Evolutionary conservation across 37 sponge, comb jelly and placozoan species (phyloP).

Genomic region (Dysidea cf. avara): DNA sequence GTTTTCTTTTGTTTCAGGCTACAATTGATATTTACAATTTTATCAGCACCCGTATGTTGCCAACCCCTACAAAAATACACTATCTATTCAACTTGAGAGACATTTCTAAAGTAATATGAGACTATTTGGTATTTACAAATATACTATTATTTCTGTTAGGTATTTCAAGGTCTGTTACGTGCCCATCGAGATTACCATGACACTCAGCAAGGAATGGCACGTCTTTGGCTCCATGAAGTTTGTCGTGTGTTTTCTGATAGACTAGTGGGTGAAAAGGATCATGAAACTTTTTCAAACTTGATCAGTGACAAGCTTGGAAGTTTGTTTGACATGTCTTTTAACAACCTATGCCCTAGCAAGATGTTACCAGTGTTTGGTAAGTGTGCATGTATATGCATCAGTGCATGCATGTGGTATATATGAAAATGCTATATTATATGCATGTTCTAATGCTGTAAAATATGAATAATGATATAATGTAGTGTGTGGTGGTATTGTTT

Average conservation of each 20-base stretch:
- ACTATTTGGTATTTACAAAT: not conserved
- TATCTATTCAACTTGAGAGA: slow-evolving; percentile 98
- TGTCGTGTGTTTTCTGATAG: slow-evolving; percentile 97
- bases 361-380: slow-evolving; percentile 85
- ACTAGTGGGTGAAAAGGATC: slow-evolving; percentile 90
- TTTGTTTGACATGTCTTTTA: slow-evolving; percentile 92
- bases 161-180: slow-evolving; percentile 96
- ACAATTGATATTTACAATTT: slow-evolving; percentile 90
- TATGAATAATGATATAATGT: no score
- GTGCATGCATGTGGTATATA: no score
- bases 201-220: slow-evolving; percentile 82
- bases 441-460: no score
- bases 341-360: slow-evolving; percentile 91
- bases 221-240: slow-evolving; percentile 98
- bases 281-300: slow-evolving; percentile 77
- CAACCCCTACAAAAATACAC: slow-evolving; percentile 98
- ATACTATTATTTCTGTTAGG: slow-evolving; percentile 26
- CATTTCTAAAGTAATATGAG: slow-evolving; percentile 82
- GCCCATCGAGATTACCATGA: slow-evolving; percentile 99
- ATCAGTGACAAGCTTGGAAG: slow-evolving; percentile 88
- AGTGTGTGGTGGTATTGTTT: no score
- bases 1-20: slow-evolving; percentile 31
- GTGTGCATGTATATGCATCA: not conserved
- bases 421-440: no score
- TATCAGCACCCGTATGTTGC: slow-evolving; percentile 83